Evolutionary conservation across 2,113 vertebrate species (phyloP).

Genomic region (Cinclus cinclus): DNA sequence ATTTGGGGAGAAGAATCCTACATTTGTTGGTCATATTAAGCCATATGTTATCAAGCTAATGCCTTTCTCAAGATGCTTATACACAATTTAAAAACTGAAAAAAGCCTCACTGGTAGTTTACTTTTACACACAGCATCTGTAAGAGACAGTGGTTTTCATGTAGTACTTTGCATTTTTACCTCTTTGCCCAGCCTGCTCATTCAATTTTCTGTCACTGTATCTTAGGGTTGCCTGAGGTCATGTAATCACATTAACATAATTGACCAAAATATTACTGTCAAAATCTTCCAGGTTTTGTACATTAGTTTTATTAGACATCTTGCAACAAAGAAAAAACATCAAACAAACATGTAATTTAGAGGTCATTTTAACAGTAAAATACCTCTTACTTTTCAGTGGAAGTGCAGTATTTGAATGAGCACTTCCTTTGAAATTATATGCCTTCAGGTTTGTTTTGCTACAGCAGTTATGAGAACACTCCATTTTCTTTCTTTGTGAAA

Average conservation of each 20-base stretch:
- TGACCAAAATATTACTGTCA: neutral
- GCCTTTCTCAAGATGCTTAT: neutral
- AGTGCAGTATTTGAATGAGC: neutral
- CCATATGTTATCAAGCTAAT: neutral
- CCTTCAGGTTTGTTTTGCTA: slow-evolving; percentile 1
- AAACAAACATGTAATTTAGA: neutral
- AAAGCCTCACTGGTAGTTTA: neutral
- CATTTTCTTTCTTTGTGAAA: neutral
- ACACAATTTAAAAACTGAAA: neutral
- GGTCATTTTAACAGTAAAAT: neutral
- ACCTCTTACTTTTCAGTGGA: neutral
- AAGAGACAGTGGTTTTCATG: neutral
- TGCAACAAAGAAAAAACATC: neutral
- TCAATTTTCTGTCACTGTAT: neutral
- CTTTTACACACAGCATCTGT: neutral
- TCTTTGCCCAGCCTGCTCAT: neutral
- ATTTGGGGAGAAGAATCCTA: neutral
- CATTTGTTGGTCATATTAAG: neutral
- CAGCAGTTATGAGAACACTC: neutral
- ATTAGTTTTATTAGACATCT: slow-evolving; percentile 38
- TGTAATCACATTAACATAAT: neutral
- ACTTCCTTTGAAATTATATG: neutral
- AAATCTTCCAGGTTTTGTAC: neutral
- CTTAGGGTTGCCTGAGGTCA: neutral
- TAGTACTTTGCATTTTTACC: neutral